These are phyloP conservation scores for Clarias platycephalus DNA, from an alignment of 2,797 vertebrate genomes.

Conservation along the genomic window DNA sequence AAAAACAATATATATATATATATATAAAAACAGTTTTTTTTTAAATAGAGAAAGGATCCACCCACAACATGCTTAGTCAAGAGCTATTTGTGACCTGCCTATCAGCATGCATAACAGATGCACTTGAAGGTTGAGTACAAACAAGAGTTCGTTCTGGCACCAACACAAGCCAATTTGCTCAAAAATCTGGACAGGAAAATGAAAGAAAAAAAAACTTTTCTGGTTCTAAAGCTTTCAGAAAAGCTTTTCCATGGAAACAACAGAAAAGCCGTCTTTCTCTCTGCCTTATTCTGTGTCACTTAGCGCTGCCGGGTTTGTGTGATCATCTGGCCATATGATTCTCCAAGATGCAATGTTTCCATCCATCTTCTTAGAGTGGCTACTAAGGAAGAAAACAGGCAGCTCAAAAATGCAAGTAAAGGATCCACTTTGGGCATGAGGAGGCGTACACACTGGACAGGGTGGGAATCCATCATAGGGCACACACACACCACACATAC, in stretches of 20 bases:
- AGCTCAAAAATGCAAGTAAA: no score
- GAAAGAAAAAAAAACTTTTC: slow-evolving; percentile 14
- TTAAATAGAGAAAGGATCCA: slow-evolving; percentile 25
- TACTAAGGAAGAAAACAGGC: background rate
- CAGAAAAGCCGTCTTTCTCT: slow-evolving; percentile 12
- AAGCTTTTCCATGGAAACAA: slow-evolving; percentile 47
- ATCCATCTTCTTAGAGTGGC: background rate
- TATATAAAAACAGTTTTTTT: slow-evolving; percentile 2
- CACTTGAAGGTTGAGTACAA: slow-evolving; percentile 28
- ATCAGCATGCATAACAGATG: slow-evolving; percentile 39
- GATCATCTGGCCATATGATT: background rate
- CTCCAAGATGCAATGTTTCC: background rate
- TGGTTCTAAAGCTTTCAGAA: slow-evolving; percentile 19
- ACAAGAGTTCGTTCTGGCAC: background rate
- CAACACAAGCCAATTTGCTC: slow-evolving; percentile 14
- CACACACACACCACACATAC: no score
- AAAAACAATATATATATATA: background rate
- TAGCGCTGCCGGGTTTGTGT: background rate
- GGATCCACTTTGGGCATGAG: no score
- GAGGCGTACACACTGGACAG: no score
- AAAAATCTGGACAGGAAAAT: slow-evolving; percentile 16
- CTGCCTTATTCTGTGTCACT: background rate
- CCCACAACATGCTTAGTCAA: slow-evolving; percentile 31
- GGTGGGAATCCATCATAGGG: no score
- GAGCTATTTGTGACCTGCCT: slow-evolving; percentile 38